phyloP scores from a whole-genome alignment of 2,797 vertebrate species.

The Pipistrellus nathusii region DNA sequence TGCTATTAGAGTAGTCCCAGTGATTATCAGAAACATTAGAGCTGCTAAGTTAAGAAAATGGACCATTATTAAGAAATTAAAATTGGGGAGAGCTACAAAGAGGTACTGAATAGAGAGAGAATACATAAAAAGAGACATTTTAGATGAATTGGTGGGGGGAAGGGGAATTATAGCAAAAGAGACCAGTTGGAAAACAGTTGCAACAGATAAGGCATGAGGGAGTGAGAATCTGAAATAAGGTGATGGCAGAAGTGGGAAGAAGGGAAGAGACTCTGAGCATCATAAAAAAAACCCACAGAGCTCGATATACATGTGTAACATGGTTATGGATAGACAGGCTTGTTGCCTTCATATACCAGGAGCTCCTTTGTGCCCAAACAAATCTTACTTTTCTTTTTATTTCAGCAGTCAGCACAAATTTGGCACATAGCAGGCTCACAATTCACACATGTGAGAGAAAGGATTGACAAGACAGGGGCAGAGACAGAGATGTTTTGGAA shows the following conservation, averaged over 20 bases:
- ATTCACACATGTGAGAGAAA: constrained; percentile 14
- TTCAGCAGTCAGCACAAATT: background rate
- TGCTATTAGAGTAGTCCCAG: background rate
- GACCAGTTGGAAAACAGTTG: background rate
- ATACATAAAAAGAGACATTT: background rate
- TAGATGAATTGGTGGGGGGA: background rate
- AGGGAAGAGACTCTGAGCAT: background rate
- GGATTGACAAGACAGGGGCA: background rate
- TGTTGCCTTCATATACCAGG: background rate
- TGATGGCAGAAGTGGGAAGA: background rate
- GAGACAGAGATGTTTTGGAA: background rate
- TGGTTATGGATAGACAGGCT: background rate
- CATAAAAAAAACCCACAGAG: background rate
- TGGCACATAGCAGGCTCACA: background rate
- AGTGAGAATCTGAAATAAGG: background rate
- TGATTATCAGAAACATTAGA: background rate
- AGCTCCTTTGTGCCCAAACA: background rate
- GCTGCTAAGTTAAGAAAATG: background rate
- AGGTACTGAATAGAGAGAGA: background rate
- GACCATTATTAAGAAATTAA: constrained; percentile 36
- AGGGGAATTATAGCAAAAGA: background rate
- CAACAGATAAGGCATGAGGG: background rate
- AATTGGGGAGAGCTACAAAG: constrained; percentile 5
- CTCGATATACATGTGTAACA: background rate
- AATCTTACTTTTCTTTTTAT: background rate